Base-by-base conservation (phyloP, 2,888 invertebrate genomes). In the Chesias legatella region DNA sequence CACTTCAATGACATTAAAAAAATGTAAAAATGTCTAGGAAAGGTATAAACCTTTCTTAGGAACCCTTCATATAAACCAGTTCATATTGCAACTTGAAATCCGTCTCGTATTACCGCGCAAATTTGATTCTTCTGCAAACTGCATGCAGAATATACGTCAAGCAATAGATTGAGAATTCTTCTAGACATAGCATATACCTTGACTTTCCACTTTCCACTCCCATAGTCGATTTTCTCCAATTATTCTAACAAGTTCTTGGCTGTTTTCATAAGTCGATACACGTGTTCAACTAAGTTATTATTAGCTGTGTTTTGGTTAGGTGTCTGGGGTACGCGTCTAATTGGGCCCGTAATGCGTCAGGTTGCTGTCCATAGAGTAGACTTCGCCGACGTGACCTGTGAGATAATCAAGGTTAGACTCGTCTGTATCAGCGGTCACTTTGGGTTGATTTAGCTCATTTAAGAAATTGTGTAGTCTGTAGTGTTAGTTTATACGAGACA, bases 311-410 rank as follows among this genome's bases (percentile, higher is more conserved):
- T 0, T 67, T 60, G 2, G 60, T 53, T 6, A 60, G 33, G 10
- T 60, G 51, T 6, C 71, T 70, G 2, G 68, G 31, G 43, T 69
- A 60, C 4, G 65, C 61, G n/a, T 63, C 54, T 6, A 73, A 51
- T 21, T 70, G 69, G 0, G 44, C 51, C 9, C 59, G 55, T 1
- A 71, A 31, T 1, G 60, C 63, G 30, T 68, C 69, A 5, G 73
- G 72, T 71, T 71, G 44, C 70, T 69, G 44, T 72, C 72, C 31
- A 73, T 48, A 33, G 71, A 72, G 35, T 65, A 70, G 0, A 73
- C 60, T 3, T 58, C 42, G 4, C 72, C 72, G 3, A 61, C 48
- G 23, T 58, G 54, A 55, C 72, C 73, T 73, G 56, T 6, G 20
- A 4, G 11, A 27, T 17, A 17, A 17, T 3, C 5, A 17, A 3